Evolutionary conservation across 2,888 invertebrate species (phyloP), one percentile per base, ranked within the genome.

Genomic region (Bibio marci): DNA sequence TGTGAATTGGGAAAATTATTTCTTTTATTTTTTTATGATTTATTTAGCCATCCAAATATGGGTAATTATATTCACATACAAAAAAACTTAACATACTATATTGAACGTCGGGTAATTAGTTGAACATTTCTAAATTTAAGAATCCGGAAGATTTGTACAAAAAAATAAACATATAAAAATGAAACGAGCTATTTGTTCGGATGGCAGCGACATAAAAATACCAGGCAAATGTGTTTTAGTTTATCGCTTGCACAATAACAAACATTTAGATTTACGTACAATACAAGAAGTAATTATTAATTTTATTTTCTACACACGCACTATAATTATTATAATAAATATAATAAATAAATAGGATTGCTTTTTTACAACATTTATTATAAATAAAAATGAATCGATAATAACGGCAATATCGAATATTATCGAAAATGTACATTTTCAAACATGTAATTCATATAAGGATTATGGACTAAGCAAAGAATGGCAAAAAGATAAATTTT

Each of bases 171-270:
- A 58, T 43, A 44, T 51, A 4, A 46, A 49, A 38, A 62, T 73
- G 46, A 65, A 67, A 45, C 66, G 78, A 38, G 62, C 71, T 2
- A 70, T 76, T 42, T 62, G 82, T 37, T 72, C 76, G 0, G 71
- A 73, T 54, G 77, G 76, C 15, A 56, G 61, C 17, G 59, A 63
- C 17, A 63, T 71, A 45, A 57, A 65, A 39, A 64, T 80, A 17
- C 63, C 62, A 40, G 80, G 77, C 4, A 65, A 62, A 49, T 77
- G 76, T 55, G 65, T 82, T n/a, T 73, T 74, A 27, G 72, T 77
- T 48, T 78, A 80, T 53, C 71, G 80, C 47, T 66, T 70, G 13
- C 70, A 64, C 45, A 71, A 71, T 42, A 58, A 63, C 12, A 65
- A 70, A 45, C 58, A 61, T 11, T 62, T 85, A 31, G 80, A 76